Evolutionary conservation across 2,797 vertebrate genomes (phyloP), one percentile per base, ranked within the genome.

Genomic region (Pogonophryne albipinna): DNA sequence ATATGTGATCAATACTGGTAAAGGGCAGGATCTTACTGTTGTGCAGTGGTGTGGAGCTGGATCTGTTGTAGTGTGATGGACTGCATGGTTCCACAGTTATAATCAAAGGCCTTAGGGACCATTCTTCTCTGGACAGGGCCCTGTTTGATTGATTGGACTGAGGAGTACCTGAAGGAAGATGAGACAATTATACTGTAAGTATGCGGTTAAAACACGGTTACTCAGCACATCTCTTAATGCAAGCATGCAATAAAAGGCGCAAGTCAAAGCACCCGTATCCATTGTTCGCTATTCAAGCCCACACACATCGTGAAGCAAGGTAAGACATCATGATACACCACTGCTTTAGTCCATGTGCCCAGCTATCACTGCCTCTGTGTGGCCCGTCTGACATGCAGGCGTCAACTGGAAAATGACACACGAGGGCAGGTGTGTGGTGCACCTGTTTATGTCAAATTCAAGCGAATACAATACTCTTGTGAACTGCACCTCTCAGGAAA

Each of bases 141-240:
- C 86, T 93, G 89, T 94, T 95, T 71, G 95, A 87, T 77, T 91
- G 90, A 77, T 95, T 71, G 79, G 91, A 91, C 78, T 89, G 90
- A 79, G 94, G 91, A 74, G 90, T 89, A 52, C 90, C 95, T 95
- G 76, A 45, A 60, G 50, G 59, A 52, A 74, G n/a, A 78, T 3
- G 16, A 74, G 2, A 49, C 12, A 76, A 16, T 19, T 34, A 63
- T 16, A 2, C 34, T 9, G 34, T 38, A 56, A 50, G 19, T 53
- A 59, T 16, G 34, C 12, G 1, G 31, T 68, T 27, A 69, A 66
- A 53, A 55, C 44, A 4, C 27, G 8, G 10, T 60, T 69, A 16
- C 2, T 63, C 31, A 15, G 34, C 45, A n/a, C 2, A 45, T 3
- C 6, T 70, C 42, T 41, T 0, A 41, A 58, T 66, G 41, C 3